phyloP scores from a whole-genome alignment of 2,113 vertebrate species.

The Xerus inauris region DNA sequence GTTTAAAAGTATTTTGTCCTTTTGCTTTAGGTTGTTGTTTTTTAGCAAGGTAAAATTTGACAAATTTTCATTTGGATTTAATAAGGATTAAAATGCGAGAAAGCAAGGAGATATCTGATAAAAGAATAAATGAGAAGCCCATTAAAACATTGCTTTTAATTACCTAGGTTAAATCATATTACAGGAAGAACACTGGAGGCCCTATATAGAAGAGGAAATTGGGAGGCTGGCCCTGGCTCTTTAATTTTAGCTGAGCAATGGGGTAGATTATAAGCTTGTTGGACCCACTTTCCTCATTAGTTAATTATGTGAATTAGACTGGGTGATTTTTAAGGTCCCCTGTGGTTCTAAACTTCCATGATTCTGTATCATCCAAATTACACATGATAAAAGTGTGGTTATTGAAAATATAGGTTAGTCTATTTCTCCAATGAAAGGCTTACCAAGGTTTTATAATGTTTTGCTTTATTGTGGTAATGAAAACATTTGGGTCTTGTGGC shows the following conservation, averaged over 20 bases:
- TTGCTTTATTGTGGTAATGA: background rate
- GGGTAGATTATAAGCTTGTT: background rate
- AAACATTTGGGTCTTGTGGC: background rate
- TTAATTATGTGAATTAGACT: constrained; percentile 15
- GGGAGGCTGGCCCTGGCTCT: background rate
- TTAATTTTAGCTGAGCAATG: background rate
- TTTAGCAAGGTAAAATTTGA: background rate
- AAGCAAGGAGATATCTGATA: background rate
- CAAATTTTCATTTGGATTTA: background rate
- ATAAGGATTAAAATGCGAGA: background rate
- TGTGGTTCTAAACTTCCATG: background rate
- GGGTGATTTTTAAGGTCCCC: background rate
- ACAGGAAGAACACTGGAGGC: background rate
- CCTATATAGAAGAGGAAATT: background rate
- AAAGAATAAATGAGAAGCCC: background rate
- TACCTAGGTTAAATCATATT: background rate
- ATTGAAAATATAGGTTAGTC: background rate
- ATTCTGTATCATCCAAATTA: background rate
- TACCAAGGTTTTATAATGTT: background rate
- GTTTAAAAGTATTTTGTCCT: background rate
- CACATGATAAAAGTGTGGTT: background rate
- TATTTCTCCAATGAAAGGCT: background rate
- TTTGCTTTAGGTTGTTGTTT: background rate
- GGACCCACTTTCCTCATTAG: background rate
- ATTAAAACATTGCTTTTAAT: background rate